Percentiles rank a stretch among this genome's conserved stretches.
Conservation (phyloP, 2,113 vertebrate genomes). For the Salvelinus namaycush region DNA sequence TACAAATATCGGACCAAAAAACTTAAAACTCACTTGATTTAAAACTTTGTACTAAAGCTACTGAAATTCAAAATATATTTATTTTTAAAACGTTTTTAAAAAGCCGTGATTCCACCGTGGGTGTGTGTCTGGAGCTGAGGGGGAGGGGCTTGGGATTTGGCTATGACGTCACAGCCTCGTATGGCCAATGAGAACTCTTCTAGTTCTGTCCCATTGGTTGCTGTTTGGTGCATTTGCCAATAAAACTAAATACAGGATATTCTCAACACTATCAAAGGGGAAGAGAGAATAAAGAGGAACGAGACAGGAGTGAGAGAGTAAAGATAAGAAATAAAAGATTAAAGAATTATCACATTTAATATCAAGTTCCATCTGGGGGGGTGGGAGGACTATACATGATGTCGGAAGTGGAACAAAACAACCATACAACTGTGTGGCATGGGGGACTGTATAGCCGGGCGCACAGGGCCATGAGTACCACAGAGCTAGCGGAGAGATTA, state of each 20-base stretch:
- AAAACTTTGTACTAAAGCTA: conserved; percentile 81
- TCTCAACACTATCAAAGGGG: conserved; percentile 41
- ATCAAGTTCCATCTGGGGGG: conserved; percentile 41
- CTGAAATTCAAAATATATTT: conserved; percentile 76
- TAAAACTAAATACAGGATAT: conserved; percentile 37
- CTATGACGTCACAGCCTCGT: neutral
- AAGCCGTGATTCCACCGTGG: conserved; percentile 41
- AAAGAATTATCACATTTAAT: conserved; percentile 64
- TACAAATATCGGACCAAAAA: conserved; percentile 76
- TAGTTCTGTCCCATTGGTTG: conserved; percentile 18
- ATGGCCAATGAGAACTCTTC: conserved; percentile 32
- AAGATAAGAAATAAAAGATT: conserved; percentile 39
- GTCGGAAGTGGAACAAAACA: conserved; percentile 40
- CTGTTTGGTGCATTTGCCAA: conserved; percentile 28
- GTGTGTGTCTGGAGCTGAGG: conserved; percentile 24
- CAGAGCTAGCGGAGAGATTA: conserved; percentile 15
- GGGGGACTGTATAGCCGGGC: conserved; percentile 32
- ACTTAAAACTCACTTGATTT: conserved; percentile 70
- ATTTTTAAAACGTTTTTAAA: conserved; percentile 52
- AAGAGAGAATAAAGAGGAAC: conserved; percentile 31
- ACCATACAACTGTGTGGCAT: conserved; percentile 50
- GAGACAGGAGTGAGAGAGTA: neutral
- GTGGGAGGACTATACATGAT: conserved; percentile 48
- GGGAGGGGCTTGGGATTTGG: conserved; percentile 22
- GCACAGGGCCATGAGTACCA: conserved; percentile 23